Evolutionary conservation across 2,888 invertebrate genomes (phyloP), one percentile per base, ranked within the genome.

Genomic region (Dicyrtomina minuta): DNA sequence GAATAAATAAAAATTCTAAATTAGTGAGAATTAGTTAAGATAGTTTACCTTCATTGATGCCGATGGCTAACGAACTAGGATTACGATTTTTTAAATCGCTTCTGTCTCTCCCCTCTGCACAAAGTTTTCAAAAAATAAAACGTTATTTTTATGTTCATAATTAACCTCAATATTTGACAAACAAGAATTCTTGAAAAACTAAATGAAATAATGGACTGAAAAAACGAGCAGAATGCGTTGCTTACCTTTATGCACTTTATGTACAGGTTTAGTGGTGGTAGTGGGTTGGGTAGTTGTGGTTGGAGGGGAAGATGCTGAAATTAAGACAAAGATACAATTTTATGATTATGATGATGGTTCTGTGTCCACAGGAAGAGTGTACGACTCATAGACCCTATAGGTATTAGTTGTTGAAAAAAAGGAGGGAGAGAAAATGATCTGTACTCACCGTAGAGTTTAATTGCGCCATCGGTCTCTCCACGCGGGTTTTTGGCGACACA

Each of bases 391-490:
- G 3, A 53, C 6, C 17, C 17, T 46, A 46, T 46, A 46, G 13
- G 17, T 46, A 17, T 46, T 46, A 46, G 46, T 3, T 46, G 46
- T 46, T 46, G 46, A 46, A 46, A 46, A 55, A 15, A 3, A 13
- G 24, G n/a, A 22, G 22, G 27, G 24, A 22, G 2, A 2, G 24
- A 55, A 26, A 4, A 53, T 53, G 22, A 12, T n/a, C 12, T n/a
- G 8, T 53, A 3, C 88, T 92, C 85, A 93, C 93, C 90, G 83
- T 93, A 93, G 75, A 94, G 86, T 78, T 91, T 87, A 81, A 94
- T 93, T 74, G 89, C 89, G 76, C 93, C 93, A 83, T 93, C 93
- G 59, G 93, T 93, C 82, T 93, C 92, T 74, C 93, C 77, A 4
- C 93, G 86, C 69, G 93, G 92, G 84, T 94, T 93, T 84, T 93